These are phyloP conservation scores for Myotis myotis DNA, from an alignment of 2,797 vertebrate genomes.

Conservation along the genomic window DNA sequence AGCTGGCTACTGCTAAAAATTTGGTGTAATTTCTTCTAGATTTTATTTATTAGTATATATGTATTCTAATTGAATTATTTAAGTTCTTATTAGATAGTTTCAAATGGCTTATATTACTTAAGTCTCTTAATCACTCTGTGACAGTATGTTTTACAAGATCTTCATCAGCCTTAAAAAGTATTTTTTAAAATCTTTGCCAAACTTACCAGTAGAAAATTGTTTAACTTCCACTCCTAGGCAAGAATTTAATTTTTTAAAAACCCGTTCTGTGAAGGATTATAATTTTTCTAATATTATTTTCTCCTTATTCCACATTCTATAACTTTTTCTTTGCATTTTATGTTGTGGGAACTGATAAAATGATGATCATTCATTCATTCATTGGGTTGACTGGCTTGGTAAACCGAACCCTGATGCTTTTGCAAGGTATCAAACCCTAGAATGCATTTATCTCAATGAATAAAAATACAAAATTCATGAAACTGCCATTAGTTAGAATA, in stretches of 20 bases:
- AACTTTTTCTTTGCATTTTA: neutral
- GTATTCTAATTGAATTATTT: neutral
- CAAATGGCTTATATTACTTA: neutral
- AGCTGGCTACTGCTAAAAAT: neutral
- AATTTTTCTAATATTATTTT: slow-evolving; percentile 21
- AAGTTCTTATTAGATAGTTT: slow-evolving; percentile 34
- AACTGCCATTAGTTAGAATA: neutral
- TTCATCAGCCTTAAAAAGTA: slow-evolving; percentile 24
- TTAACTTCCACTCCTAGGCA: slow-evolving; percentile 6
- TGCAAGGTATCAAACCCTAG: neutral
- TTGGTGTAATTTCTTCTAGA: neutral
- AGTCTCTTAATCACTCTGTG: neutral
- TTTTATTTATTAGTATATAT: neutral
- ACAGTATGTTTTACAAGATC: neutral
- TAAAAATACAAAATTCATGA: slow-evolving; percentile 40
- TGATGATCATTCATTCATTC: neutral
- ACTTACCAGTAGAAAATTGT: neutral
- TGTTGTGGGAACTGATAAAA: slow-evolving; percentile 26
- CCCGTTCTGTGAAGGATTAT: neutral
- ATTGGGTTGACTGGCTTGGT: neutral
- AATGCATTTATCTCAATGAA: neutral
- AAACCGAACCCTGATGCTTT: neutral
- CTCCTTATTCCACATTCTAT: neutral
- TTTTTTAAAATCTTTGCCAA: slow-evolving; percentile 27
- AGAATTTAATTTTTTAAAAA: slow-evolving; percentile 13